A percentile compares a stretch with the other conserved stretches of the same genome.
phyloP scores from a whole-genome alignment of 1,140 invertebrate species.

The Oscheius sp. region DNA sequence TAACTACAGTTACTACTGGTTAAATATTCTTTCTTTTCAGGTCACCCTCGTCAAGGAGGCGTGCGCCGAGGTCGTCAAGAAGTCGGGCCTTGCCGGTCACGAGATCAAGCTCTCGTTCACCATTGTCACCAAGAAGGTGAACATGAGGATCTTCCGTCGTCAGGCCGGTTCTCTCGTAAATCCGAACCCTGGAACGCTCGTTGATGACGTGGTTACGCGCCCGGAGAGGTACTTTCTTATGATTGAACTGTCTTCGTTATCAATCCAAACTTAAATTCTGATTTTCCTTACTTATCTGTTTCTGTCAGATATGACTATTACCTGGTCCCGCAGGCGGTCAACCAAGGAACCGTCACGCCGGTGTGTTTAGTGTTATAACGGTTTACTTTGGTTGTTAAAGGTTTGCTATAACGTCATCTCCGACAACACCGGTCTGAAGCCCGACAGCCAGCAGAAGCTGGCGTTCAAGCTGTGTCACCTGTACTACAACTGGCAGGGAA shows the following conservation, averaged over 20 bases:
- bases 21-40: too few relatives aligned
- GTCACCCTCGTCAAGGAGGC: conserved; percentile 25
- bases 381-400: neutral
- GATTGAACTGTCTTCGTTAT: too few relatives aligned
- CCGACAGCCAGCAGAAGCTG: conserved; percentile 32
- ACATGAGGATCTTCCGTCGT: conserved; percentile 22
- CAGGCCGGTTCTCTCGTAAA: conserved; percentile 3
- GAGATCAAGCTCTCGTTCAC: conserved; percentile 26
- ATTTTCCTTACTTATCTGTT: too few relatives aligned
- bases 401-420: conserved; percentile 33
- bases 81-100: neutral
- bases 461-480: conserved; percentile 35
- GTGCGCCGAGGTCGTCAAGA: conserved; percentile 6
- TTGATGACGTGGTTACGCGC: conserved; percentile 24
- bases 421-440: conserved; percentile 24
- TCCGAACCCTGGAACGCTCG: conserved; percentile 35
- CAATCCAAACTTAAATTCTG: too few relatives aligned
- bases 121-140: conserved; percentile 35
- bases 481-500: conserved; percentile 37
- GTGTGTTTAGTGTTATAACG: neutral
- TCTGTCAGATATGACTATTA: conserved; percentile 36
- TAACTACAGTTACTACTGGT: too few relatives aligned
- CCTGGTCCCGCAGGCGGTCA: conserved; percentile 33
- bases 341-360: conserved; percentile 35
- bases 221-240: conserved; percentile 33